Base-by-base conservation (phyloP, 1,140 invertebrate genomes). In the Diachasma alloeum region DNA sequence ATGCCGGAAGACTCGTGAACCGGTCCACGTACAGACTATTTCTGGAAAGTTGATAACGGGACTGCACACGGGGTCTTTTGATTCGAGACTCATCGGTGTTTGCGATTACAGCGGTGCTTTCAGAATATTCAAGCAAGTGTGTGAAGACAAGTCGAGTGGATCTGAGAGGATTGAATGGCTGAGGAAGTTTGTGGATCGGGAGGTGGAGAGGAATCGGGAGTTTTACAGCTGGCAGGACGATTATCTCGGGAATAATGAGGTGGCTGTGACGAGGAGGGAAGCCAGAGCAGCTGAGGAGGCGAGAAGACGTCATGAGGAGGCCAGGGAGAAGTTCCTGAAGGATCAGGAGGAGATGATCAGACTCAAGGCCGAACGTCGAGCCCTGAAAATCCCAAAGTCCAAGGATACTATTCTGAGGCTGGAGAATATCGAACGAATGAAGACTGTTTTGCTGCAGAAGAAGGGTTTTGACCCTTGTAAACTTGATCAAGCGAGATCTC, bases 351-450 rank as follows among this genome's bases (percentile, higher is more conserved):
- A 78, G n/a, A 31, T 81, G 3, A 24, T 81, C 11, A 80, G 75
- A 75, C 11, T 79, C 36, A 80, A 85, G 72, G 78, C 77, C 10
- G 82, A 86, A 71, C 79, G 76, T 68, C 76, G 78, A 68, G 53
- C 80, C 26, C 79, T 83, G 0, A 84, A 81, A 22, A 82, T 82
- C 17, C 75, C 79, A 4, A 84, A 87, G 76, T 83, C 86, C 31
- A 86, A 87, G 22, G 80, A 80, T 4, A 84, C 84, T 17, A 81
- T 88, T 10, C 85, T 87, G 78, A 85, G 81, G 53, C 31, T 77
- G n/a, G 84, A 84, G 13, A 85, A 91, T 76, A 77, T 86, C 39
- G 82, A 87, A 1, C 80, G 86, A 15, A 90, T 90, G 78, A 87
- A 87, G 46, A 77, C 76, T 0, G 83, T 86, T 46, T 80, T 91